Evolutionary conservation across 1,140 invertebrate genomes (phyloP).

Genomic region (Danaus plexippus): DNA sequence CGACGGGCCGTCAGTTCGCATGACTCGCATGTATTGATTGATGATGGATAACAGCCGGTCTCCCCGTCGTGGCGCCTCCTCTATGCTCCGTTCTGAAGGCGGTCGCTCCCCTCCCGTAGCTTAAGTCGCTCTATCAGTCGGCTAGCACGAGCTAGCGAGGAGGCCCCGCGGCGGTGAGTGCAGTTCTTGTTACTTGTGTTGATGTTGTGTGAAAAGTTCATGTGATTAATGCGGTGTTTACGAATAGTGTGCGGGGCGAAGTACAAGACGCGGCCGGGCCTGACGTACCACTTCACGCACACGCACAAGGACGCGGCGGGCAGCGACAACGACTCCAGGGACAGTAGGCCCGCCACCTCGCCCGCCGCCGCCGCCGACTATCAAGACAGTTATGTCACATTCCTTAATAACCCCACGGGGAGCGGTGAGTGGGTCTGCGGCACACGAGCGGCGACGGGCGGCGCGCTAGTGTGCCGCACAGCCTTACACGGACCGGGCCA

Average conservation of each 20-base stretch:
- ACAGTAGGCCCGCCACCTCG: constrained; percentile 35
- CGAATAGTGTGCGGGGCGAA: constrained; percentile 91
- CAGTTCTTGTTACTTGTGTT: constrained; percentile 8
- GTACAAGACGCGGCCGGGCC: constrained; percentile 96
- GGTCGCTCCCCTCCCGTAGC: constrained; percentile 10
- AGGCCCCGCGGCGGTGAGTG: constrained; percentile 27
- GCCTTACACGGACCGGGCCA: no score
- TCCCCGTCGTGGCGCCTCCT: constrained; percentile 65
- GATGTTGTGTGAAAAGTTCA: constrained; percentile 3
- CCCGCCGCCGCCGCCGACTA: constrained; percentile 67
- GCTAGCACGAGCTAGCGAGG: constrained; percentile 16
- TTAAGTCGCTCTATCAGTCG: constrained; percentile 8
- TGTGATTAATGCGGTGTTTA: neutral
- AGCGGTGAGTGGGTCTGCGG: constrained; percentile 26
- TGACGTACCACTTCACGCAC: constrained; percentile 97
- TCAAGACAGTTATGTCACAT: constrained; percentile 80
- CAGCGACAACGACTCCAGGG: constrained; percentile 55
- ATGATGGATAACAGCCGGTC: constrained; percentile 61
- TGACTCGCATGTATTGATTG: constrained; percentile 56
- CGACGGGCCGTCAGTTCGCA: constrained; percentile 59
- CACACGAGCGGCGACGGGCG: no score
- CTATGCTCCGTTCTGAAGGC: constrained; percentile 68
- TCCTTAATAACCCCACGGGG: constrained; percentile 75
- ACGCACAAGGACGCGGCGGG: constrained; percentile 84
- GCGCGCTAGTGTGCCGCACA: no score